A percentile compares a stretch with the other conserved stretches of the same genome.
These are phyloP conservation scores for Periophthalmodon schlosseri DNA, from an alignment of 2,113 vertebrate genomes.

Conservation along the genomic window DNA sequence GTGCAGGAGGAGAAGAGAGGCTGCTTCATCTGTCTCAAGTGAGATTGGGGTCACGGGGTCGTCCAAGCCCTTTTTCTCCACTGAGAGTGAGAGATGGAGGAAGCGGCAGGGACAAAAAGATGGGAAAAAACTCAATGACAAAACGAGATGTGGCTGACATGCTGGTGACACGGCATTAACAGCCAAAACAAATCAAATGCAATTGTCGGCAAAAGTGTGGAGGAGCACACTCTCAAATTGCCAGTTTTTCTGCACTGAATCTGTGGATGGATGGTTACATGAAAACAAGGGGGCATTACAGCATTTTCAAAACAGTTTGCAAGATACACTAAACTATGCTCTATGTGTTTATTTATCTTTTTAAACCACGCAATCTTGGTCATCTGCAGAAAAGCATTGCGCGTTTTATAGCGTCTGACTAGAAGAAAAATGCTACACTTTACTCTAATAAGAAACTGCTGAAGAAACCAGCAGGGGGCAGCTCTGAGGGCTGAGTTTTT, in stretches of 20 bases:
- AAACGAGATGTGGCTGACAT: constrained; percentile 60
- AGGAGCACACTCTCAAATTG: constrained; percentile 29
- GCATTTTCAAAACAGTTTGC: neutral
- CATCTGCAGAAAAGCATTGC: neutral
- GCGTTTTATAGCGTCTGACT: neutral
- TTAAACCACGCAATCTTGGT: neutral
- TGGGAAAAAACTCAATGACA: constrained; percentile 45
- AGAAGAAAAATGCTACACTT: neutral
- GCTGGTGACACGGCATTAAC: constrained; percentile 59
- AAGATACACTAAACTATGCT: neutral
- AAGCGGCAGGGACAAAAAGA: constrained; percentile 27
- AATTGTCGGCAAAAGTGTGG: constrained; percentile 50
- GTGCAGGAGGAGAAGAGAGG: constrained; percentile 22
- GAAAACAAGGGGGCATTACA: neutral
- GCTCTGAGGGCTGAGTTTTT: neutral
- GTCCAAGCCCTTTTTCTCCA: constrained; percentile 62
- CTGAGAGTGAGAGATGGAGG: constrained; percentile 45
- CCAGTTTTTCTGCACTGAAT: constrained; percentile 23
- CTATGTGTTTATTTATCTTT: neutral
- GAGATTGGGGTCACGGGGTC: constrained; percentile 76
- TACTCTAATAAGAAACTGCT: neutral
- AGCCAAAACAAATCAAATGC: constrained; percentile 71
- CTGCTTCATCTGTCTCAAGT: constrained; percentile 76
- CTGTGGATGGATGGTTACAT: constrained; percentile 17
- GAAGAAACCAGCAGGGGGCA: neutral